Percentiles rank a stretch among this genome's conserved stretches.
phyloP scores from a whole-genome alignment of 2,797 vertebrate genomes.

The Ceyx erithaca region DNA sequence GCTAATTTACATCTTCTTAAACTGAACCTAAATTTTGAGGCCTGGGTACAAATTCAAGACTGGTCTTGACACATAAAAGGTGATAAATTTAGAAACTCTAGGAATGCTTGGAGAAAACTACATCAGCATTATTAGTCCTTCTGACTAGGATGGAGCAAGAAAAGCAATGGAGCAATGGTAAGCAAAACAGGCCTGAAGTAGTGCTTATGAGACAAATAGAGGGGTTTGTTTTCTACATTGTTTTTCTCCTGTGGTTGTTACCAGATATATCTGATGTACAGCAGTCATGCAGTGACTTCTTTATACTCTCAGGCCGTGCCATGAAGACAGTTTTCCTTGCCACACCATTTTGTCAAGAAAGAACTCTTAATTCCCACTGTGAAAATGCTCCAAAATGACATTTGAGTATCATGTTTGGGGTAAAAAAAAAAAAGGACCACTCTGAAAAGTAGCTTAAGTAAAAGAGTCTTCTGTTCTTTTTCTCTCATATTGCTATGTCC shows the following conservation, averaged over 20 bases:
- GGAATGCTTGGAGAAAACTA: background rate
- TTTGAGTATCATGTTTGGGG: fast-evolving
- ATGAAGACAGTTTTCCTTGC: background rate
- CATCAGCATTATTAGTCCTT: background rate
- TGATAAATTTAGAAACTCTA: background rate
- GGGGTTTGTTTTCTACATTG: background rate
- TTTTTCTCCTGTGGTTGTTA: background rate
- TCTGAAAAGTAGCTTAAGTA: background rate
- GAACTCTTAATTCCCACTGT: background rate
- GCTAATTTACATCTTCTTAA: background rate
- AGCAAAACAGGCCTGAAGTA: background rate
- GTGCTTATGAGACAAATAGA: background rate
- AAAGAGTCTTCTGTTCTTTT: background rate
- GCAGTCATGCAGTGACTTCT: background rate
- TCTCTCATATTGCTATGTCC: background rate
- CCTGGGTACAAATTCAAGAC: background rate
- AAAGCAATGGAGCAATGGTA: background rate
- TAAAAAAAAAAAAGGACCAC: background rate
- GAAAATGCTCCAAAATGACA: background rate
- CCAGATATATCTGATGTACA: background rate
- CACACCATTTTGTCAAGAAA: background rate
- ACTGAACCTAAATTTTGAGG: background rate
- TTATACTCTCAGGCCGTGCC: background rate
- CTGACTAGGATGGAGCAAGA: background rate
- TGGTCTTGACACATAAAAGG: background rate